Conservation (phyloP, 2,797 vertebrate genomes). For the Lacerta bilineata region DNA sequence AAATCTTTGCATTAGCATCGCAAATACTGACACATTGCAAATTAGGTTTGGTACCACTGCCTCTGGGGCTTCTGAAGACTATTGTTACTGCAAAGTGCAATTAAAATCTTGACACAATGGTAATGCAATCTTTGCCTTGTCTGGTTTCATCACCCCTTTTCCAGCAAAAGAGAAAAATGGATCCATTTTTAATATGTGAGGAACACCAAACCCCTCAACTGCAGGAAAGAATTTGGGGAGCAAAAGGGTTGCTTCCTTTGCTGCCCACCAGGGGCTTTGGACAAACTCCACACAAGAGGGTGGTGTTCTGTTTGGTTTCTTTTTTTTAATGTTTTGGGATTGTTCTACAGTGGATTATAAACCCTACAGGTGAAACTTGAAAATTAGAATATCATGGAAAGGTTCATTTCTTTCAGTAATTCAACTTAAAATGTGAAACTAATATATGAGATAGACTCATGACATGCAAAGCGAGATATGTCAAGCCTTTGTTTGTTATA, state of each 20-base stretch:
- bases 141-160: neutral
- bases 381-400: too few species aligned
- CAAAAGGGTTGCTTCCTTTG: neutral
- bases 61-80: neutral
- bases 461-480: too few species aligned
- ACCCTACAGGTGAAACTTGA: too few species aligned
- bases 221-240: neutral
- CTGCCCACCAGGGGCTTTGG: neutral
- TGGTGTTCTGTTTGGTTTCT: neutral
- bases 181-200: slow-evolving; percentile 3
- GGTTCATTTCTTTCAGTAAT: too few species aligned
- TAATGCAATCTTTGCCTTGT: neutral
- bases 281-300: neutral
- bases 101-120: slow-evolving; percentile 29
- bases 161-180: neutral
- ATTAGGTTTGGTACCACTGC: neutral
- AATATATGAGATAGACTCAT: too few species aligned
- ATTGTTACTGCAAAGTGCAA: slow-evolving; percentile 7
- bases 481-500: too few species aligned
- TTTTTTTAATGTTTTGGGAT: neutral
- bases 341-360: neutral
- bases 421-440: too few species aligned
- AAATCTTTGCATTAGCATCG: neutral
- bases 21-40: neutral
- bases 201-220: neutral